Conservation (phyloP, 2,888 invertebrate species). For the Eristalis tenax region DNA sequence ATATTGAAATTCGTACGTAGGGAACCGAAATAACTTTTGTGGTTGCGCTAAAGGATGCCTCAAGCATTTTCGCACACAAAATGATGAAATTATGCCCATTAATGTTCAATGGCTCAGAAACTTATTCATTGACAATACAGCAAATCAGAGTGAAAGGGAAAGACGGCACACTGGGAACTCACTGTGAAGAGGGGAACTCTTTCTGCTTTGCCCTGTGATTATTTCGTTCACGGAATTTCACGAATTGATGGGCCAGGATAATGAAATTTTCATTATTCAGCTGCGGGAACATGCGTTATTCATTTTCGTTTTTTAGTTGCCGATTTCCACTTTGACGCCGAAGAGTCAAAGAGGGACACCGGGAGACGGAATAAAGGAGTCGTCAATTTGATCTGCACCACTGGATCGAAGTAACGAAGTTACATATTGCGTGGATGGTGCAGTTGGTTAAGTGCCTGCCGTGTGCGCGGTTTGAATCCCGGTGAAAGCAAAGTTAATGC, state of each 20-base stretch:
- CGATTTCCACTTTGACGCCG: neutral
- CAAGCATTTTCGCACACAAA: conserved; percentile 9
- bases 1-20: neutral
- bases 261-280: conserved; percentile 1
- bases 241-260: neutral
- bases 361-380: neutral
- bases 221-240: neutral
- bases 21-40: neutral
- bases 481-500: too few relatives aligned
- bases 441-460: too few relatives aligned
- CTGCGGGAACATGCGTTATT: neutral
- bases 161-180: neutral
- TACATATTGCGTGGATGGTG: too few relatives aligned
- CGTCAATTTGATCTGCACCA: too few relatives aligned
- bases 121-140: conserved; percentile 41
- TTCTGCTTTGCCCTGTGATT: neutral
- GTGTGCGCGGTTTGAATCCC: too few relatives aligned
- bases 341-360: neutral
- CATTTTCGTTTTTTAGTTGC: neutral
- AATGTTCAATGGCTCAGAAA: conserved; percentile 52
- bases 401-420: too few relatives aligned
- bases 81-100: conserved; percentile 52
- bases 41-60: conserved; percentile 4
- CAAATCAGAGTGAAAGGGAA: neutral
- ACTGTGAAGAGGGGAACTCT: neutral